Conservation (phyloP, 2,797 vertebrate genomes). For the Myoxocephalus aenaeus region DNA sequence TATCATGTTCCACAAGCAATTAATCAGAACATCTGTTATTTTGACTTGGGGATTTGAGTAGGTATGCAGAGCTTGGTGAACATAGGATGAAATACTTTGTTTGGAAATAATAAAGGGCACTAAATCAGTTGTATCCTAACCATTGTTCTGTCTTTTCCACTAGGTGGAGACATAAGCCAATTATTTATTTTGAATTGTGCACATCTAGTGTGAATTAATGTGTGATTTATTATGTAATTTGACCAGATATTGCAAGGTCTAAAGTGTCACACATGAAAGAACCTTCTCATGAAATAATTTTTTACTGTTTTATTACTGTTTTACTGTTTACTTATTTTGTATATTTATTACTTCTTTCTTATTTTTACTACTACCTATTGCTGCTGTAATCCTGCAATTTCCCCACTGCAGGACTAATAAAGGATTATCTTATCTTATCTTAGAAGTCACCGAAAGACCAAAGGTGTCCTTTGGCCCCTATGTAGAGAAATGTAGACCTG, state of each 20-base stretch:
- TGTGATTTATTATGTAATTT: slow-evolving; percentile 31
- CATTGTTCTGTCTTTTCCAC: slow-evolving; percentile 48
- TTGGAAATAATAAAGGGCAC: neutral
- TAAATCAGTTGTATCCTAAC: neutral
- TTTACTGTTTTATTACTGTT: too few relatives aligned
- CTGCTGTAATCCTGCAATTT: too few relatives aligned
- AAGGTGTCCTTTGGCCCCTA: slow-evolving; percentile 76
- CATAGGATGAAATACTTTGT: neutral
- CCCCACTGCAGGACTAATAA: too few relatives aligned
- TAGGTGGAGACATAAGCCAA: slow-evolving; percentile 64
- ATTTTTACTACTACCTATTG: too few relatives aligned
- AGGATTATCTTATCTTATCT: too few relatives aligned
- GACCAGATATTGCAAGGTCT: slow-evolving; percentile 59
- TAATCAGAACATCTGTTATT: neutral
- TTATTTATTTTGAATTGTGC: neutral
- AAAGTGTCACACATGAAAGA: slow-evolving; percentile 50
- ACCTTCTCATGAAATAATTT: slow-evolving; percentile 40
- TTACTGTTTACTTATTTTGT: too few relatives aligned
- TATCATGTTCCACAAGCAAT: neutral
- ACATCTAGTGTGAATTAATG: neutral
- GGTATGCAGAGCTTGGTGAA: neutral
- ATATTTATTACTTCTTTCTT: too few relatives aligned
- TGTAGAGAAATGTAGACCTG: slow-evolving; percentile 54
- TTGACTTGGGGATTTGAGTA: neutral
- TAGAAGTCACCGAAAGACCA: slow-evolving; percentile 60